A percentile compares a stretch with the other conserved stretches of the same genome.
Evolutionary conservation across 2,113 vertebrate genomes (phyloP).

Genomic region (Tyto alba): DNA sequence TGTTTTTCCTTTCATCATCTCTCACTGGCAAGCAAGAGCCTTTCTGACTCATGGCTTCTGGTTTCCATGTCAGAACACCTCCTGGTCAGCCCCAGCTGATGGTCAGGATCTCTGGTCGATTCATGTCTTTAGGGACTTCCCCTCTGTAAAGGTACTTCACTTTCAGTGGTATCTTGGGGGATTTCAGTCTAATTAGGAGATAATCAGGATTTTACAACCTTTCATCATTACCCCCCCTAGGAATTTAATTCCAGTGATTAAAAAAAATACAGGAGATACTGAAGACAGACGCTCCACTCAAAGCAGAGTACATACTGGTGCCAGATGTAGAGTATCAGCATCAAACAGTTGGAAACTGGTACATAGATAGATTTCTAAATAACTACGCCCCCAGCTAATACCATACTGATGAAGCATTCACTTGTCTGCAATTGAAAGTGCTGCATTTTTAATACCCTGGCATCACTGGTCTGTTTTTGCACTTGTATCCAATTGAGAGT

Average conservation of each 20-base stretch:
- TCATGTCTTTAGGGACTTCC: not conserved
- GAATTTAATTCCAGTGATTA: not conserved
- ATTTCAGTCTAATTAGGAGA: not conserved
- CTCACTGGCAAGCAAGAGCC: not conserved
- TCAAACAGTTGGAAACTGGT: not conserved
- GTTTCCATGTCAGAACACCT: not conserved
- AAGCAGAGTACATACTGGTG: not conserved
- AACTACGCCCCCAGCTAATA: not conserved
- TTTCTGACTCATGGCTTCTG: not conserved
- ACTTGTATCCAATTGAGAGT: not conserved
- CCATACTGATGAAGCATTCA: not conserved
- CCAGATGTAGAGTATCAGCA: not conserved
- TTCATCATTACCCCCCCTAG: not conserved
- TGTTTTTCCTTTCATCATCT: not conserved
- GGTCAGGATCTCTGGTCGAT: not conserved
- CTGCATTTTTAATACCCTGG: slow-evolving; percentile 4
- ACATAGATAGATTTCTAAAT: not conserved
- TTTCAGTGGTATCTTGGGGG: not conserved
- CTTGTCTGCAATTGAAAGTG: not conserved
- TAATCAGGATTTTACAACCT: not conserved
- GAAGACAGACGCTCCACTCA: not conserved
- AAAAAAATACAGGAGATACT: not conserved
- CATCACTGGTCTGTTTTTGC: not conserved
- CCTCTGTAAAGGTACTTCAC: not conserved
- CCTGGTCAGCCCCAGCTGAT: not conserved